A percentile compares a stretch with the other conserved stretches of the same genome.
phyloP scores from a whole-genome alignment of 2,797 vertebrate genomes.

The Leptoclinus maculatus region DNA sequence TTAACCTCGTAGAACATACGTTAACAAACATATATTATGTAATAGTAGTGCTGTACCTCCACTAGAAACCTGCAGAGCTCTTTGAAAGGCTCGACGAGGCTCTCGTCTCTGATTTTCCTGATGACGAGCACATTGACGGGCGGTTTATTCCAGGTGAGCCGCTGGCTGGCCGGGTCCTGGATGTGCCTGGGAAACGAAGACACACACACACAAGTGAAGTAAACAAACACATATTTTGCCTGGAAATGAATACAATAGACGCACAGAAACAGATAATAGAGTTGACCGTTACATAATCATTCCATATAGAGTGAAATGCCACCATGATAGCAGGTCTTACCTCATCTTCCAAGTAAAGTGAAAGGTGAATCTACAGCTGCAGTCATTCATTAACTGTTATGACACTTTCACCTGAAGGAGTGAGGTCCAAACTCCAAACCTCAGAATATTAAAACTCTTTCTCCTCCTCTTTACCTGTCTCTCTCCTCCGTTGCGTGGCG shows the following conservation, averaged over 20 bases:
- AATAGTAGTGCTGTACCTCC: constrained; percentile 70
- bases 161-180: constrained; percentile 88
- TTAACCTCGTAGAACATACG: background rate
- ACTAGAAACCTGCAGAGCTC: constrained; percentile 87
- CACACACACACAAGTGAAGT: constrained; percentile 1
- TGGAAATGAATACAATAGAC: background rate
- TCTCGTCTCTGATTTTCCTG: constrained; percentile 86
- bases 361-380: background rate
- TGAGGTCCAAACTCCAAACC: constrained; percentile 63
- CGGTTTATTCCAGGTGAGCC: constrained; percentile 87
- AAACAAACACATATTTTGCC: background rate
- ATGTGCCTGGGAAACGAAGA: constrained; percentile 82
- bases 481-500: constrained; percentile 35
- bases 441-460: background rate
- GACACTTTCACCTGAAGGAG: constrained; percentile 18
- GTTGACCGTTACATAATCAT: background rate
- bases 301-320: constrained; percentile 14
- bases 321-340: constrained; percentile 1
- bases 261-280: constrained; percentile 7
- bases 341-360: constrained; percentile 12
- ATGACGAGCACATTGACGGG: constrained; percentile 86
- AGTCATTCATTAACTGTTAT: constrained; percentile 57
- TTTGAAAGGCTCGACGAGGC: constrained; percentile 86
- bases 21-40: background rate
- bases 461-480: constrained; percentile 59